These are phyloP conservation scores for Crocidura indochinensis DNA, from an alignment of 2,797 vertebrate species.

Conservation along the genomic window DNA sequence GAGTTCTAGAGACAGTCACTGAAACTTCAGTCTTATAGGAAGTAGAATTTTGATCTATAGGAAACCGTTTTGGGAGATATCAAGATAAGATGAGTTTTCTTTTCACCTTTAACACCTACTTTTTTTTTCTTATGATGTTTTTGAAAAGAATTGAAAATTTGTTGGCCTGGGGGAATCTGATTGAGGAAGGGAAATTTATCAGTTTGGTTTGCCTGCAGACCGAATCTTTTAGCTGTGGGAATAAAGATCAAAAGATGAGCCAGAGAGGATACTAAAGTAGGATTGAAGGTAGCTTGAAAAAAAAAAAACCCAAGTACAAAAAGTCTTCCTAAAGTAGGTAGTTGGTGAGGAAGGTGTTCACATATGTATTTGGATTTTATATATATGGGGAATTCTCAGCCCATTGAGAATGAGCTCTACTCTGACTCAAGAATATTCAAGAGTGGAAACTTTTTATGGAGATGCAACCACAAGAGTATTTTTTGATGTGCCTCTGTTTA, in stretches of 20 bases:
- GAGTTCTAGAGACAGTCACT: not conserved
- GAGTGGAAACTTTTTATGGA: not conserved
- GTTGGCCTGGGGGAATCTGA: not conserved
- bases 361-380: not conserved
- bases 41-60: not conserved
- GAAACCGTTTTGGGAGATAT: not conserved
- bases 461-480: not conserved
- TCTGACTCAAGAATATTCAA: not conserved
- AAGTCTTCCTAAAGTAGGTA: not conserved
- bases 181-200: rapidly evolving
- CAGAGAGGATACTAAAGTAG: not conserved
- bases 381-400: rapidly evolving
- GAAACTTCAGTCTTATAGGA: not conserved
- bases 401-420: not conserved
- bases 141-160: not conserved
- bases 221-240: not conserved
- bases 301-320: not conserved
- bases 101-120: not conserved
- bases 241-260: not conserved
- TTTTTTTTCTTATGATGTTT: not conserved
- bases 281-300: not conserved
- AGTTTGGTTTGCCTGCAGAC: not conserved
- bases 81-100: not conserved
- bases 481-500: slow-evolving; percentile 13
- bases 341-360: not conserved